Percentiles rank a stretch among this genome's conserved stretches.
Conservation (phyloP, 2,797 vertebrate genomes). For the Etheostoma nigrum region DNA sequence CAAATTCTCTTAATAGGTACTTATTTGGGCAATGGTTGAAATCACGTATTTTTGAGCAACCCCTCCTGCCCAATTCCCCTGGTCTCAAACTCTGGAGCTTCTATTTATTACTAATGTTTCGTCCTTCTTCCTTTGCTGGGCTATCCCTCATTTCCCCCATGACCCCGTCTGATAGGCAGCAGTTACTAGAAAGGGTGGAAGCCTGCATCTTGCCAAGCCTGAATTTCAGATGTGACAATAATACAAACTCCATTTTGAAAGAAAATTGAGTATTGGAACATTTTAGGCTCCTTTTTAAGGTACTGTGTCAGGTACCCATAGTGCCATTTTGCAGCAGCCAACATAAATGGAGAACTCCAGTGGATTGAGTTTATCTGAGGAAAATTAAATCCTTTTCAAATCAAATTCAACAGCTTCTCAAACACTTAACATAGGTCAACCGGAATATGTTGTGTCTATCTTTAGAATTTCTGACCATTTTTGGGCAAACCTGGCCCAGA, state of each 20-base stretch:
- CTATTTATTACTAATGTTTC: slow-evolving; percentile 39
- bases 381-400: slow-evolving; percentile 40
- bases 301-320: not conserved
- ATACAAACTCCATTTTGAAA: too few species aligned
- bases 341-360: slow-evolving; percentile 11
- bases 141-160: slow-evolving; percentile 10
- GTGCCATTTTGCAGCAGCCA: slow-evolving; percentile 11
- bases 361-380: slow-evolving; percentile 35
- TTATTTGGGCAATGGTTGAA: slow-evolving; percentile 86
- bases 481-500: slow-evolving; percentile 72
- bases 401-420: slow-evolving; percentile 31
- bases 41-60: slow-evolving; percentile 69
- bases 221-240: not conserved
- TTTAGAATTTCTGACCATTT: slow-evolving; percentile 74
- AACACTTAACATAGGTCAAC: slow-evolving; percentile 31
- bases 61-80: slow-evolving; percentile 21
- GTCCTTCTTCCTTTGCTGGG: not conserved
- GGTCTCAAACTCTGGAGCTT: slow-evolving; percentile 35
- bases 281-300: slow-evolving; percentile 27
- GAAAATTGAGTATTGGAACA: slow-evolving; percentile 2
- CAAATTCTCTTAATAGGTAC: slow-evolving; percentile 81
- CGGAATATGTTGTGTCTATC: slow-evolving; percentile 17
- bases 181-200: not conserved
- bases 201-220: not conserved
- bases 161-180: slow-evolving; percentile 9